These are phyloP conservation scores for Hyalella azteca DNA, from an alignment of 2,888 invertebrate genomes.

Conservation along the genomic window DNA sequence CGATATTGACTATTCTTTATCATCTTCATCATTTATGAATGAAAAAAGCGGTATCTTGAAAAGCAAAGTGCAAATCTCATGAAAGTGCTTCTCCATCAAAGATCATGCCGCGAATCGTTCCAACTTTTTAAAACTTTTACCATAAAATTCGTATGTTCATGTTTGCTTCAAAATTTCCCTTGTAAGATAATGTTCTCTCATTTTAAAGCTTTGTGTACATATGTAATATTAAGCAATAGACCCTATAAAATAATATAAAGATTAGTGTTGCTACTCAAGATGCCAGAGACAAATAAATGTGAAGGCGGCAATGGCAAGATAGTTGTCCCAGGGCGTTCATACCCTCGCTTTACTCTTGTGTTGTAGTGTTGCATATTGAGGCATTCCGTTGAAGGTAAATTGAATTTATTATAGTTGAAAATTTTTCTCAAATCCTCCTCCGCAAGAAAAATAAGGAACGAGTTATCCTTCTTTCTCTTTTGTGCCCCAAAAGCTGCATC, in stretches of 20 bases:
- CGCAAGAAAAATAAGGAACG: background rate
- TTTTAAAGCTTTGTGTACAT: constrained; percentile 21
- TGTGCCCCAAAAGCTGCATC: background rate
- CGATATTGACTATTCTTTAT: background rate
- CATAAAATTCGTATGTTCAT: background rate
- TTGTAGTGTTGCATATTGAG: background rate
- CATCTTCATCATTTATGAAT: background rate
- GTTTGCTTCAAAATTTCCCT: constrained; percentile 2
- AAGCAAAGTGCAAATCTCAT: background rate
- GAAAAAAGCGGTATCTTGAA: background rate
- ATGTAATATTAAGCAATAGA: constrained; percentile 18
- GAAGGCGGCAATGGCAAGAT: background rate
- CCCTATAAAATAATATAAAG: background rate
- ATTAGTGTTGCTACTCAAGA: background rate
- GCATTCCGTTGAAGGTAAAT: background rate
- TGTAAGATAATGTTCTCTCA: constrained; percentile 3
- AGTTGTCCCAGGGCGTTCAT: background rate
- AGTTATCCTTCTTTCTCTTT: background rate
- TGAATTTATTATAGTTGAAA: background rate
- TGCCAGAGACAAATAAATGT: background rate
- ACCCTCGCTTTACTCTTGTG: background rate
- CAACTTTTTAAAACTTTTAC: background rate
- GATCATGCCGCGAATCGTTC: background rate
- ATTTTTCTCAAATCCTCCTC: background rate
- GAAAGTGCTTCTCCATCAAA: background rate